phyloP scores from a whole-genome alignment of 1,140 invertebrate genomes.

The Thaumetopoea pityocampa region DNA sequence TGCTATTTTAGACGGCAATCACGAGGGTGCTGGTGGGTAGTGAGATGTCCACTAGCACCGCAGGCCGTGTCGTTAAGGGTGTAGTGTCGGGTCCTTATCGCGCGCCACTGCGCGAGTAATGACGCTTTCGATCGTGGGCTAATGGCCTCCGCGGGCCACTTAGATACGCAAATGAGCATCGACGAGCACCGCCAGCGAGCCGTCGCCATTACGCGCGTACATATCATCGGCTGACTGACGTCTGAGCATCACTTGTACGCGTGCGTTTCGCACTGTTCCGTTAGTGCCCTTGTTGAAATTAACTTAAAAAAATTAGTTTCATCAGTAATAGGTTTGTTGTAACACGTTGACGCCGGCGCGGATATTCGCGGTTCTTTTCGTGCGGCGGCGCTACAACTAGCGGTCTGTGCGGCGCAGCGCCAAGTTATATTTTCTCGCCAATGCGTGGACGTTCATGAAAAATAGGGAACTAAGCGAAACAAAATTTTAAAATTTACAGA shows the following conservation, averaged over 20 bases:
- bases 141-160: constrained; percentile 65
- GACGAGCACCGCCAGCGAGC: constrained; percentile 34
- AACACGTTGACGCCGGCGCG: too few species aligned
- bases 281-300: too few species aligned
- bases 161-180: constrained; percentile 73
- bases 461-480: too few species aligned
- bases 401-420: too few species aligned
- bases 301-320: too few species aligned
- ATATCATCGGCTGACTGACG: constrained; percentile 26
- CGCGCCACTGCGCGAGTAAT: constrained; percentile 54
- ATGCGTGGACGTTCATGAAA: too few species aligned
- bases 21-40: constrained; percentile 23
- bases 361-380: too few species aligned
- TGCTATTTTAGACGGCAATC: constrained; percentile 16
- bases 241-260: constrained; percentile 1
- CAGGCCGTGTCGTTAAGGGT: constrained; percentile 50
- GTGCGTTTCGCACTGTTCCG: background rate
- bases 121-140: constrained; percentile 65
- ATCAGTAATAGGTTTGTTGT: too few species aligned
- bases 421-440: too few species aligned
- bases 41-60: constrained; percentile 50
- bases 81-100: constrained; percentile 54
- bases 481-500: too few species aligned
- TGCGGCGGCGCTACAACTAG: too few species aligned
- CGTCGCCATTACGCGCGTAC: constrained; percentile 32